Percentiles rank a stretch among this genome's conserved stretches.
phyloP scores from a whole-genome alignment of 2,113 vertebrate species.

The Abramis brama region DNA sequence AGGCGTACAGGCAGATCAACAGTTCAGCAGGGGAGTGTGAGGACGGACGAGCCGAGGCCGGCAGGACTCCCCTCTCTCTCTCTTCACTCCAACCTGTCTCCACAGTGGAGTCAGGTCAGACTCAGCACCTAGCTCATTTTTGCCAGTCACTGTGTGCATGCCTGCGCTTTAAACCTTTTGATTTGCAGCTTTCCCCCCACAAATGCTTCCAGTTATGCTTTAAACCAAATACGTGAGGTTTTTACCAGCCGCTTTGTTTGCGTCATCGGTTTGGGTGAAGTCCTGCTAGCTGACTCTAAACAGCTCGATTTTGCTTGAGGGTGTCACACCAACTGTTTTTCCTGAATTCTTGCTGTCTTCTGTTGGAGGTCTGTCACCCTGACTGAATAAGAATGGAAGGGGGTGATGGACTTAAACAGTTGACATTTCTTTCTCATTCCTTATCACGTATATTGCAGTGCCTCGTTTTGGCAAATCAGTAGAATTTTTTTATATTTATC shows the following conservation, averaged over 20 bases:
- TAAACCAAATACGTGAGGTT: conserved; percentile 15
- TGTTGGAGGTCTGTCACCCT: background rate
- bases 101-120: conserved; percentile 74
- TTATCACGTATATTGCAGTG: background rate
- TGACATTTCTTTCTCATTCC: background rate
- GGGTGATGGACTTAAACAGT: background rate
- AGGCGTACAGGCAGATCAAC: conserved; percentile 81
- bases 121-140: background rate
- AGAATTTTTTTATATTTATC: no score
- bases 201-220: conserved; percentile 7
- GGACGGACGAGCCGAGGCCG: conserved; percentile 53
- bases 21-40: conserved; percentile 74
- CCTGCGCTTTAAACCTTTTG: background rate
- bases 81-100: conserved; percentile 59
- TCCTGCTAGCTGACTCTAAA: background rate
- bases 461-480: background rate
- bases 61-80: conserved; percentile 35
- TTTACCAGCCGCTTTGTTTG: conserved; percentile 6
- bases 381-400: background rate
- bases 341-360: background rate
- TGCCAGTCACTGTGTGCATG: background rate
- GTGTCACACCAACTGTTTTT: background rate
- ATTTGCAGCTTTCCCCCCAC: background rate
- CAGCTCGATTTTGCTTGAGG: background rate
- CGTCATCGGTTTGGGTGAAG: no score